These are phyloP conservation scores for Marisa cornuarietis DNA, from an alignment of 1,140 invertebrate species.

Conservation along the genomic window DNA sequence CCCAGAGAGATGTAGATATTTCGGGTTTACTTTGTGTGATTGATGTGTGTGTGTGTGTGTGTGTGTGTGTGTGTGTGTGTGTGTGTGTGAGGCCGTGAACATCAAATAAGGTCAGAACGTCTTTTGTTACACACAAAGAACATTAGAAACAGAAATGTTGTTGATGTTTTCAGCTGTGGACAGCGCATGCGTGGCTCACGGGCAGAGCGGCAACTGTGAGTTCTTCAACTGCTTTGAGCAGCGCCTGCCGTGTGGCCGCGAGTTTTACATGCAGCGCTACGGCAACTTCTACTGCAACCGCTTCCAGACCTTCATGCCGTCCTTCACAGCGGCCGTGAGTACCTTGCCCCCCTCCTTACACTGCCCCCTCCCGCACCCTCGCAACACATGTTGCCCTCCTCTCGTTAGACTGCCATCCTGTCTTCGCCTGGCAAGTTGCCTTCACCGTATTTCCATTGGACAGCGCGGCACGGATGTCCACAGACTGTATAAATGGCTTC, in stretches of 20 bases:
- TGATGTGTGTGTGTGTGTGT: no score
- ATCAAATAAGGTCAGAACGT: neutral
- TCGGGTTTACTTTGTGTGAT: no score
- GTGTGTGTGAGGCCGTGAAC: no score
- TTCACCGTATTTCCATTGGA: no score
- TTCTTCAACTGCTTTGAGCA: constrained; percentile 40
- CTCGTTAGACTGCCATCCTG: no score
- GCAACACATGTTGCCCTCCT: no score
- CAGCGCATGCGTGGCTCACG: constrained; percentile 20
- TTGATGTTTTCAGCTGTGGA: constrained; percentile 13
- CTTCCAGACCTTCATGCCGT: constrained; percentile 4
- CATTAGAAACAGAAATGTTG: neutral
- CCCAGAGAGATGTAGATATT: no score
- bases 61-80: no score
- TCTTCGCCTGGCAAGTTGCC: no score
- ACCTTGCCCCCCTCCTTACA: neutral
- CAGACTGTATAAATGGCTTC: no score
- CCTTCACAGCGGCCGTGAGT: constrained; percentile 24
- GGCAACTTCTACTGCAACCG: constrained; percentile 37
- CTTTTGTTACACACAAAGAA: neutral
- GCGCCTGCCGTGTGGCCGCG: constrained; percentile 32
- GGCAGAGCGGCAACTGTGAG: constrained; percentile 28
- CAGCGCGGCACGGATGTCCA: no score
- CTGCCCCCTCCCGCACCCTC: neutral
- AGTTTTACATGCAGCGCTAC: constrained; percentile 33